Percentiles rank a stretch among this genome's conserved stretches.
phyloP scores from a whole-genome alignment of 30 jellyfish, hydroid and myxozoan genomes.

The Clytia hemisphaerica region DNA sequence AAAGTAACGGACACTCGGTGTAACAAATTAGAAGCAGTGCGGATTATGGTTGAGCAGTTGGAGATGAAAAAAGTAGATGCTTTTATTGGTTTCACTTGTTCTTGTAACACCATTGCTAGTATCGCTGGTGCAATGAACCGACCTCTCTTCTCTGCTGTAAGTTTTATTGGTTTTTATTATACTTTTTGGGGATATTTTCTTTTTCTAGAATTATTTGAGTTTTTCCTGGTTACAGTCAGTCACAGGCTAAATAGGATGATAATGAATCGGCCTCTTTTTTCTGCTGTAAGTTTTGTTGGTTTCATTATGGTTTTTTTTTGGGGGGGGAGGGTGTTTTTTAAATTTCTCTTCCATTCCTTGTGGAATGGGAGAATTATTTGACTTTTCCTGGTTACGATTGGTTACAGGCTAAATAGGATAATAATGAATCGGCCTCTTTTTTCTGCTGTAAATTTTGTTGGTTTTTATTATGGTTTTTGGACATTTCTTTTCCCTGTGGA shows the following conservation, averaged over 20 bases:
- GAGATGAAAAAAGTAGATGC: neutral
- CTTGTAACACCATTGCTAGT: neutral
- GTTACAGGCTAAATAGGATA: too few relatives aligned
- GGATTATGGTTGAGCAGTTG: neutral
- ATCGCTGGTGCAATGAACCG: neutral
- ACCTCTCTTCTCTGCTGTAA: slow-evolving; percentile 1
- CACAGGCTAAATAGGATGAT: too few relatives aligned
- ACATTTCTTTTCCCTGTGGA: too few relatives aligned
- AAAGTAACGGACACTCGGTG: neutral
- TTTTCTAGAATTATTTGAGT: too few relatives aligned
- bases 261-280: neutral
- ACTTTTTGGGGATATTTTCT: too few relatives aligned
- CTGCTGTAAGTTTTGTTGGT: slow-evolving; percentile 5
- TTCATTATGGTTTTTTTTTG: too few relatives aligned
- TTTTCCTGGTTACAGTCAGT: too few relatives aligned
- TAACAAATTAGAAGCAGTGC: neutral
- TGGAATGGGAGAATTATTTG: too few relatives aligned
- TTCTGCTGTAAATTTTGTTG: slow-evolving; percentile 1
- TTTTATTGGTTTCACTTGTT: neutral
- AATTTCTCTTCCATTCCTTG: too few relatives aligned
- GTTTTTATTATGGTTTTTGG: too few relatives aligned
- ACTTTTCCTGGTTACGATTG: too few relatives aligned
- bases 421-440: neutral
- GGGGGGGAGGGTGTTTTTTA: too few relatives aligned
- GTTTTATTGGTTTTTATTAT: neutral